phyloP scores from a whole-genome alignment of 2,113 vertebrate species.

The Hemibagrus wyckioides region DNA sequence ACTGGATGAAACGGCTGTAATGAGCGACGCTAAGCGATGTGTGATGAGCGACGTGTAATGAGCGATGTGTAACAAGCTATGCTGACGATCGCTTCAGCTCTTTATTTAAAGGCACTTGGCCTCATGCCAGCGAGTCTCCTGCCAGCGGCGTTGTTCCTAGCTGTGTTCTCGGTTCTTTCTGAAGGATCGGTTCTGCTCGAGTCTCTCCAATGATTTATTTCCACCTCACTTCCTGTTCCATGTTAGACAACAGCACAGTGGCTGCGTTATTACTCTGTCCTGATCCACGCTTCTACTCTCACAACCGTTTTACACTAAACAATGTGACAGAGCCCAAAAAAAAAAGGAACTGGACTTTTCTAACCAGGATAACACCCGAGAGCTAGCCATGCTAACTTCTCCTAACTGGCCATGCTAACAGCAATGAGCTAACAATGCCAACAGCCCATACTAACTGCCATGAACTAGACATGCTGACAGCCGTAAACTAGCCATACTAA shows the following conservation, averaged over 20 bases:
- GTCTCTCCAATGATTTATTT: not conserved
- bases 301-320: not conserved
- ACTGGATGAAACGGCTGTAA: constrained; percentile 15
- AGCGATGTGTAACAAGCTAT: constrained; percentile 18
- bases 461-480: not conserved
- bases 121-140: constrained; percentile 10
- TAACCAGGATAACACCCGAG: not conserved
- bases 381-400: not conserved
- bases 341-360: not conserved
- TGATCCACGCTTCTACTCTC: constrained; percentile 19
- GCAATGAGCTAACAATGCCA: not conserved
- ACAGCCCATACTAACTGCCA: not conserved
- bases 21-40: constrained; percentile 9
- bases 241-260: constrained; percentile 24
- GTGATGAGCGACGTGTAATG: constrained; percentile 28
- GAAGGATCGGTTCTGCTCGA: not conserved
- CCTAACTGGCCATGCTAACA: not conserved
- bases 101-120: constrained; percentile 8
- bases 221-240: not conserved
- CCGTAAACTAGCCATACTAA: not conserved
- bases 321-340: not conserved
- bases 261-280: not conserved
- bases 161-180: constrained; percentile 17
- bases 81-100: not conserved
- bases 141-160: constrained; percentile 7